Percentiles rank a stretch among this genome's conserved stretches.
These are phyloP conservation scores for Endotricha flammealis DNA, from an alignment of 2,888 invertebrate species.

Conservation along the genomic window DNA sequence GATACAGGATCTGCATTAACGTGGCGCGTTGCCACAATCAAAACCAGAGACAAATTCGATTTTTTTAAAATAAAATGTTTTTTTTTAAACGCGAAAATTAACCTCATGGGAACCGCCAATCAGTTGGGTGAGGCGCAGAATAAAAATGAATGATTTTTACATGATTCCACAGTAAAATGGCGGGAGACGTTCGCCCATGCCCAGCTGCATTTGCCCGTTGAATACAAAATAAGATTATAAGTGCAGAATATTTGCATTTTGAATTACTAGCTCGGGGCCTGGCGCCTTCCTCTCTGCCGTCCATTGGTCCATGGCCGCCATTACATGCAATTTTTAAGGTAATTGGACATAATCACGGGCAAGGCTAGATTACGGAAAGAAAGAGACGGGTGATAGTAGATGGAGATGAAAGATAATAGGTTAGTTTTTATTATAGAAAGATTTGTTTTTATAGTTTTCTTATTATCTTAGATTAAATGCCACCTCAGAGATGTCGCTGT, in stretches of 20 bases:
- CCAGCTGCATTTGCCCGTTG: slow-evolving; percentile 54
- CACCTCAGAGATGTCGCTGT: too few species aligned
- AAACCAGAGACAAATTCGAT: slow-evolving; percentile 40
- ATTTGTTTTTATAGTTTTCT: too few species aligned
- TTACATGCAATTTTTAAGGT: slow-evolving; percentile 1
- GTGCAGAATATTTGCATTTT: slow-evolving; percentile 74
- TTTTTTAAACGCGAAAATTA: slow-evolving; percentile 76
- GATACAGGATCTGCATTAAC: too few species aligned
- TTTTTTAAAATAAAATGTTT: too few species aligned
- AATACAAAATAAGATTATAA: slow-evolving; percentile 72
- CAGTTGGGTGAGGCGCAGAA: slow-evolving; percentile 61
- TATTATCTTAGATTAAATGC: too few species aligned
- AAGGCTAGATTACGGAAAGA: too few species aligned
- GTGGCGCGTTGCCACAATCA: slow-evolving; percentile 23
- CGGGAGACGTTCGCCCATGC: slow-evolving; percentile 60
- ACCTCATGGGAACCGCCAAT: slow-evolving; percentile 74
- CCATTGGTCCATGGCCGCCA: slow-evolving; percentile 11
- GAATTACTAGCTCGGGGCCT: slow-evolving; percentile 66
- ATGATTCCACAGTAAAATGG: slow-evolving; percentile 73
- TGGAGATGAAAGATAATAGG: too few species aligned
- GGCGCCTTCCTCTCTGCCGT: slow-evolving; percentile 32
- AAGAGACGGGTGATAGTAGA: too few species aligned
- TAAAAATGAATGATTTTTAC: slow-evolving; percentile 72
- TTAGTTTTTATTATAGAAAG: too few species aligned
- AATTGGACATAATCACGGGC: slow-evolving; percentile 8